A percentile compares a stretch with the other conserved stretches of the same genome.
Conservation (phyloP, 2,888 invertebrate genomes). For the Ennomos fuscantarius region DNA sequence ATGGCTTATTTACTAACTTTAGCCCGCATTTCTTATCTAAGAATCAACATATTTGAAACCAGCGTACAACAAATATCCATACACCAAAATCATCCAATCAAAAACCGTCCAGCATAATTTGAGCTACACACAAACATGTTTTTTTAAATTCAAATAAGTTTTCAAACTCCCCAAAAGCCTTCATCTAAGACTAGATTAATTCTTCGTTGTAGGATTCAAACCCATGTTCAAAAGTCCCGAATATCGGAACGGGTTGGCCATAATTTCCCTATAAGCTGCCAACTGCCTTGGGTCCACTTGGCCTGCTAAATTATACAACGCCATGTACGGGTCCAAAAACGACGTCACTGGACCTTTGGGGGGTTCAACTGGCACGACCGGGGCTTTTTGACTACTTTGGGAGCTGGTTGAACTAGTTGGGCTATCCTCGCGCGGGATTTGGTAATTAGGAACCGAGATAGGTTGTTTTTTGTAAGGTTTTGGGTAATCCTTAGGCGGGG, state of each 20-base stretch:
- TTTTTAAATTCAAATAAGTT: too few species aligned
- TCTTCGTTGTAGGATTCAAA: slow-evolving; percentile 75
- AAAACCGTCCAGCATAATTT: slow-evolving; percentile 9
- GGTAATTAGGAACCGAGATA: slow-evolving; percentile 71
- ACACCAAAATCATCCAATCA: slow-evolving; percentile 9
- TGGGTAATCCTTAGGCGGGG: slow-evolving; percentile 67
- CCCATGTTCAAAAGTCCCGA: slow-evolving; percentile 66
- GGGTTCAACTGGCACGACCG: slow-evolving; percentile 48
- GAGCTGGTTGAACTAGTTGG: slow-evolving; percentile 62
- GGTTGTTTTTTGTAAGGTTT: slow-evolving; percentile 56
- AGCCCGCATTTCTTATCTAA: too few species aligned
- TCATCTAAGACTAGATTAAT: slow-evolving; percentile 55
- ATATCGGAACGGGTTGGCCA: slow-evolving; percentile 71
- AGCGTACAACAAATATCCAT: background rate
- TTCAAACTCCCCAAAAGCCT: slow-evolving; percentile 25
- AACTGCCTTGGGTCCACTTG: slow-evolving; percentile 75
- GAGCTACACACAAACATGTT: too few species aligned
- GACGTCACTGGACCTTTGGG: slow-evolving; percentile 57
- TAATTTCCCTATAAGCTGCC: slow-evolving; percentile 73
- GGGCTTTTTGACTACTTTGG: slow-evolving; percentile 45
- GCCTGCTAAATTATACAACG: slow-evolving; percentile 69
- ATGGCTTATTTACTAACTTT: too few species aligned
- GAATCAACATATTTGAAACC: background rate
- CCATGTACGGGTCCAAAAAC: slow-evolving; percentile 75
- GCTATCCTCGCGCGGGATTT: slow-evolving; percentile 62